A percentile compares a stretch with the other conserved stretches of the same genome.
phyloP scores from a whole-genome alignment of 2,888 invertebrate species.

The Pimpla rufipes region DNA sequence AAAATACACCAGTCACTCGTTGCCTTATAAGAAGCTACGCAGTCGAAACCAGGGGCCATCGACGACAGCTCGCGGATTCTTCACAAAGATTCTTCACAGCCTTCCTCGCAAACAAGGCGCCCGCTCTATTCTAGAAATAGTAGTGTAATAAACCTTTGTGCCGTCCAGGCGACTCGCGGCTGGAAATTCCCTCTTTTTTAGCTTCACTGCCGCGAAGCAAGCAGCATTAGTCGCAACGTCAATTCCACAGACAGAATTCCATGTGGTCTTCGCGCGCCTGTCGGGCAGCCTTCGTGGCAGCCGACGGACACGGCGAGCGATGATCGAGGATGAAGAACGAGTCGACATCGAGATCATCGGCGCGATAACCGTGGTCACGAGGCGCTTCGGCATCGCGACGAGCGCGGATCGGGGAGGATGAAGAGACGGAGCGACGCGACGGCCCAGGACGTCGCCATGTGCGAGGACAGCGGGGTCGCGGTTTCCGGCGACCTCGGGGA shows the following conservation, averaged over 20 bases:
- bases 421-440: constrained; percentile 35
- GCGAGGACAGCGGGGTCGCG: constrained; percentile 81
- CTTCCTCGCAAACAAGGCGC: constrained; percentile 39
- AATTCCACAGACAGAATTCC: too few relatives aligned
- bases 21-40: constrained; percentile 50
- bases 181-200: neutral
- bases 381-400: neutral
- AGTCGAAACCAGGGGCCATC: constrained; percentile 28
- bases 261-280: neutral
- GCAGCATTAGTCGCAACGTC: neutral
- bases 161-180: neutral
- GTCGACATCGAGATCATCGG: neutral
- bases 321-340: constrained; percentile 44
- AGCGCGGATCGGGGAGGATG: constrained; percentile 23
- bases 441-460: constrained; percentile 69
- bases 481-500: constrained; percentile 82
- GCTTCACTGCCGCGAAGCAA: neutral
- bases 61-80: neutral
- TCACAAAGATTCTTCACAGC: constrained; percentile 8
- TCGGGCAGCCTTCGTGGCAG: neutral
- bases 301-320: constrained; percentile 13
- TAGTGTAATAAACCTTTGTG: constrained; percentile 22
- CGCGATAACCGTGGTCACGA: constrained; percentile 40
- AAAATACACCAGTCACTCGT: constrained; percentile 58
- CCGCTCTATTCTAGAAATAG: constrained; percentile 34